These are phyloP conservation scores for Xerus rutilus DNA, from an alignment of 2,797 vertebrate genomes.

Conservation along the genomic window DNA sequence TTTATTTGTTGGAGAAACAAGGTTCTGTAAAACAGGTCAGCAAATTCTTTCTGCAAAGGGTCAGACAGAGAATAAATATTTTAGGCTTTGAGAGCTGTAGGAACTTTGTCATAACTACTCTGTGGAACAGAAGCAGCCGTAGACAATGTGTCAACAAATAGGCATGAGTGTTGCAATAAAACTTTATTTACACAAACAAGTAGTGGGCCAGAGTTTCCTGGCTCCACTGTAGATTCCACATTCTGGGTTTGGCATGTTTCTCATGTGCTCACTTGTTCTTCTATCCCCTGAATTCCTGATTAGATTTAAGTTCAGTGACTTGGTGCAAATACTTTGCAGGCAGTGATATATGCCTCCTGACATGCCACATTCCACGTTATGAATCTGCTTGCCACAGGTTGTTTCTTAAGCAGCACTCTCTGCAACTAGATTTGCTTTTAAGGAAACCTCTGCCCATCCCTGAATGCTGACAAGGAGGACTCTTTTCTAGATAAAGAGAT, in stretches of 20 bases:
- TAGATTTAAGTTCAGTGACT: neutral
- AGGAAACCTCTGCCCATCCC: neutral
- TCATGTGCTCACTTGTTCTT: neutral
- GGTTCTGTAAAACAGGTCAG: neutral
- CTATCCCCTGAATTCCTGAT: neutral
- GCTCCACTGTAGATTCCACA: neutral
- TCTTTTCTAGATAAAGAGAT: neutral
- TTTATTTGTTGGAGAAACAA: neutral
- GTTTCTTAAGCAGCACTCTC: neutral
- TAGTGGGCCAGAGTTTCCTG: neutral
- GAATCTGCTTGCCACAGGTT: neutral
- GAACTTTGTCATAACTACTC: neutral
- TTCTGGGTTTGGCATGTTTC: neutral
- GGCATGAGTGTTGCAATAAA: neutral
- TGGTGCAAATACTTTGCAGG: neutral
- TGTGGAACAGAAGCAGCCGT: neutral
- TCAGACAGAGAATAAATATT: neutral
- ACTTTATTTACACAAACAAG: conserved; percentile 33
- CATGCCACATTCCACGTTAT: neutral
- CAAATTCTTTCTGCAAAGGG: neutral
- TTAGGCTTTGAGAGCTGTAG: neutral
- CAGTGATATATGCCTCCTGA: neutral
- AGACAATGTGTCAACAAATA: neutral
- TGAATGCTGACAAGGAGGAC: neutral
- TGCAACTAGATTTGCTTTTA: conserved; percentile 16